Base-by-base conservation (phyloP, 2,113 vertebrate species). In the Clarias macrocephalus region DNA sequence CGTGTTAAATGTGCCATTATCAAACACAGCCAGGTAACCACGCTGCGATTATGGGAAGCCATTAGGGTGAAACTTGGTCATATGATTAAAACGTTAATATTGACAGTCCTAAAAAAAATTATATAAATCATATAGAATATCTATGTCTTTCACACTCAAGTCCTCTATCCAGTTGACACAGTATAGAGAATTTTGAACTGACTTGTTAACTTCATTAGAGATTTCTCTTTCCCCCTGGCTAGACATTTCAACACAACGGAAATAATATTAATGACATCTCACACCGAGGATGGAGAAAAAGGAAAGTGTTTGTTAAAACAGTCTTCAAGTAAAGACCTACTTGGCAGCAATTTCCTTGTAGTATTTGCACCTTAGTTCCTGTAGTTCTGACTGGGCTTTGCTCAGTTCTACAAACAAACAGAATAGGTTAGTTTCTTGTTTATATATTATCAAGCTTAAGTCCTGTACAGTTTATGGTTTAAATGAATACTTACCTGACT, bases 351-450 rank as follows among this genome's bases (percentile, higher is more conserved):
- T 96, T 92, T 99, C 97, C 91, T 97, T 96, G 30, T 98, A 97
- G 62, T 99, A 99, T 95, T 99, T 98, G 91, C 96, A 96, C 88
- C 95, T 94, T 92, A 99, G 95, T 92, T 98, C 97, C 89, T 97
- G 94, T 89, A 99, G 96, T 92, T 99, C 97, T 0, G 97, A 95
- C 95, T 98, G 97, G 0, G 97, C 98, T 72, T 96, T 95, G 94
- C 95, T 98, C 91, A 99, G 90, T 37, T 97, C 98, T 99, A 93
- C 87, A n/a, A 72, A 91, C 59, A 89, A 15, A 85, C 37, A 90
- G 85, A 87, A 91, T 70, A 82, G 15, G 85, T 59, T 79, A 79
- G 84, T 37, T 33, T 59, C 37, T 80, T 57, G 90, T 80, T 89
- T 85, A 89, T 85, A 89, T 91, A 88, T 85, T 81, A 87, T 87